A percentile compares a stretch with the other conserved stretches of the same genome.
Evolutionary conservation across 2,888 invertebrate genomes (phyloP).

Genomic region (Orthonevra nobilis): DNA sequence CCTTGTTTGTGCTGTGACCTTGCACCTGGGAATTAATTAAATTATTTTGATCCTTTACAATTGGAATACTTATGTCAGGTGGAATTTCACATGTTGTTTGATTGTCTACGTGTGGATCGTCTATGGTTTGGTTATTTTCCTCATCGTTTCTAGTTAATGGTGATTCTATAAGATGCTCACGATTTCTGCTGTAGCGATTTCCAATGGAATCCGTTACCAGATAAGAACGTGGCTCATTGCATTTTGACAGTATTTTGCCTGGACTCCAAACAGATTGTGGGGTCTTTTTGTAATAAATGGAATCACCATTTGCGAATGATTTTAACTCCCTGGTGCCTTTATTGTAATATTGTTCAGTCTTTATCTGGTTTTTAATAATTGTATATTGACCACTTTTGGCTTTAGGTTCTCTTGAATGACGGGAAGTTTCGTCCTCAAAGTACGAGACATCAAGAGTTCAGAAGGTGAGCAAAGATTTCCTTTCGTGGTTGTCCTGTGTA

Average conservation of each 20-base stretch:
- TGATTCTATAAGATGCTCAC: constrained; percentile 1
- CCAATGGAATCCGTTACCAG: background rate
- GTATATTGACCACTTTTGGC: too few species aligned
- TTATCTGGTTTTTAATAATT: too few species aligned
- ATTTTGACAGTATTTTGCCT: background rate
- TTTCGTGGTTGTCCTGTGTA: too few species aligned
- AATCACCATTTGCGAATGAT: too few species aligned
- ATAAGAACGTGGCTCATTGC: background rate
- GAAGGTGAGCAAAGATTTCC: too few species aligned
- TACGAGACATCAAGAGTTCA: too few species aligned
- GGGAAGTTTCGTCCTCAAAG: too few species aligned
- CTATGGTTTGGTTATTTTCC: background rate
- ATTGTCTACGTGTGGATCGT: background rate
- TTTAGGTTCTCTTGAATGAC: too few species aligned
- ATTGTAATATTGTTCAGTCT: background rate
- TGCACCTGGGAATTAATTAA: background rate
- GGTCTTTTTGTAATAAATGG: background rate
- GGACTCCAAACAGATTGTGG: background rate
- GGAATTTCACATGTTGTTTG: background rate
- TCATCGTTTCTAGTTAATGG: background rate
- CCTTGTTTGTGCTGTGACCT: background rate
- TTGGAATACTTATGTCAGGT: background rate
- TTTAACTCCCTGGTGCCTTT: background rate
- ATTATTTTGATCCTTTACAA: background rate
- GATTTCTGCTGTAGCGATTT: constrained; percentile 5